These are phyloP conservation scores for Acanthosoma haemorrhoidale DNA, from an alignment of 2,888 invertebrate genomes.

Conservation along the genomic window DNA sequence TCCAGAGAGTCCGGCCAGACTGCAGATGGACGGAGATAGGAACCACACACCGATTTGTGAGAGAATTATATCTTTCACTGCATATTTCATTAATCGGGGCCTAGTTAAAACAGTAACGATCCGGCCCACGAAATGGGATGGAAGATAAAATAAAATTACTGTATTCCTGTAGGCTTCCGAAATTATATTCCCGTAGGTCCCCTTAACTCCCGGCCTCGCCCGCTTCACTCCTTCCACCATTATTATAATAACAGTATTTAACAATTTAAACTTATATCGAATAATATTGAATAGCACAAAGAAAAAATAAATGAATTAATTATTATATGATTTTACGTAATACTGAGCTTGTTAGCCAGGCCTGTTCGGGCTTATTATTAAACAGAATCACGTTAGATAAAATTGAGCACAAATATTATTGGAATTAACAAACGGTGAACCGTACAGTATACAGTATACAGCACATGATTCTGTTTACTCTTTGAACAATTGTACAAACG, in stretches of 20 bases:
- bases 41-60: no score
- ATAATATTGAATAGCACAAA: neutral
- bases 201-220: no score
- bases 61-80: constrained; percentile 3
- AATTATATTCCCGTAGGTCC: no score
- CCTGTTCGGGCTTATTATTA: no score
- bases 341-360: neutral
- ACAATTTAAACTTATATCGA: constrained; percentile 12
- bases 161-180: neutral
- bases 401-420: no score
- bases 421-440: no score
- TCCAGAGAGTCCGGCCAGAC: no score
- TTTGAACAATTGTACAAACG: no score
- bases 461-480: no score
- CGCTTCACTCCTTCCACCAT: neutral
- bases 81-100: constrained; percentile 19
- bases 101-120: constrained; percentile 8
- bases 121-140: constrained; percentile 1
- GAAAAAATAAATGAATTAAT: neutral
- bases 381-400: no score
- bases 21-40: neutral
- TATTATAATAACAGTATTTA: constrained; percentile 6
- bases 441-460: no score
- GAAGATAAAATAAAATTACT: constrained; percentile 11
- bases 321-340: neutral